phyloP scores from a whole-genome alignment of 2,797 vertebrate species.

The Alcedo quadribrachys region DNA sequence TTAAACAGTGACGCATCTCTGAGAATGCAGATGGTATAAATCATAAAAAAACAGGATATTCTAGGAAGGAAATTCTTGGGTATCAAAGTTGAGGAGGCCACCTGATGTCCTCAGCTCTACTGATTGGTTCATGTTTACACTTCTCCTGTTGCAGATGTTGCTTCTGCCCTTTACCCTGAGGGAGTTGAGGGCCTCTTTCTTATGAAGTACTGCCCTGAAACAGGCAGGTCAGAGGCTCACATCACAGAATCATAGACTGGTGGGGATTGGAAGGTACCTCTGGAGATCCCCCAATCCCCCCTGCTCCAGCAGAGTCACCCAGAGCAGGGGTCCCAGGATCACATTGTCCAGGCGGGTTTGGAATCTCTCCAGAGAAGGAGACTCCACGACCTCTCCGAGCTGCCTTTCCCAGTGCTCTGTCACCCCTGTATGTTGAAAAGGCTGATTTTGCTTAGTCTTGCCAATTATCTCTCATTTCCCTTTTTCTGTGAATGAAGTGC shows the following conservation, averaged over 20 bases:
- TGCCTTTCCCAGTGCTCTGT: background rate
- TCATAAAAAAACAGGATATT: background rate
- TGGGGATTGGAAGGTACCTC: background rate
- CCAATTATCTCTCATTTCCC: background rate
- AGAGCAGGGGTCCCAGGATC: background rate
- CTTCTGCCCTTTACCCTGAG: background rate
- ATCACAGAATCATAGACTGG: background rate
- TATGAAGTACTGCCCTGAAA: background rate
- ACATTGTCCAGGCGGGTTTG: background rate
- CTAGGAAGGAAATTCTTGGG: background rate
- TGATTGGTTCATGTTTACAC: background rate
- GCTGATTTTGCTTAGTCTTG: background rate
- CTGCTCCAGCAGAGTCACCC: background rate
- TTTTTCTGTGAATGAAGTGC: background rate
- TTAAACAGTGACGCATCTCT: background rate
- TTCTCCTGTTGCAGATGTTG: background rate
- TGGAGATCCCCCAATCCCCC: background rate
- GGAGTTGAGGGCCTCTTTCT: background rate
- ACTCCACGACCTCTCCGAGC: background rate
- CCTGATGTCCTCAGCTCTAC: background rate
- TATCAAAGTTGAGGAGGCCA: background rate
- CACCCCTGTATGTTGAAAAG: background rate
- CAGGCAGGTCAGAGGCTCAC: background rate
- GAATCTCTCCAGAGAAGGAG: background rate
- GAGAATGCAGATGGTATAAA: background rate